Percentiles rank a stretch among this genome's conserved stretches.
Conservation (phyloP, 2,113 vertebrate genomes). For the Marmota monax region DNA sequence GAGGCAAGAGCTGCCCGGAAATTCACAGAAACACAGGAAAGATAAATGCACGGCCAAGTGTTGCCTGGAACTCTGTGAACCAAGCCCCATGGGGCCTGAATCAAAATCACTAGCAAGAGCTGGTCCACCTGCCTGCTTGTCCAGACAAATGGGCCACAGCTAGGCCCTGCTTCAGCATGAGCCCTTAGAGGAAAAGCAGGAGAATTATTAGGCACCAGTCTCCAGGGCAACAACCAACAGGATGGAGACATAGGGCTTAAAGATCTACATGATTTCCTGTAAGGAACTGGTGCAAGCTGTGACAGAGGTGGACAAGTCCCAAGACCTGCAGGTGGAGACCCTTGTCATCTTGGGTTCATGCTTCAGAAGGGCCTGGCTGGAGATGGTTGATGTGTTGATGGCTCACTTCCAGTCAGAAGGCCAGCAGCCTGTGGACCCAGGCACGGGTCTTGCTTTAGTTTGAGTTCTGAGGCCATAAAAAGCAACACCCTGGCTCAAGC, state of each 20-base stretch:
- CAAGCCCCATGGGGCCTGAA: not conserved
- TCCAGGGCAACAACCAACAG: constrained; percentile 11
- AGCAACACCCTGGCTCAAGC: not conserved
- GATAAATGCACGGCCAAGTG: not conserved
- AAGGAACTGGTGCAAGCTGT: not conserved
- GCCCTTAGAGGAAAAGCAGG: not conserved
- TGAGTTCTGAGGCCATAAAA: no score
- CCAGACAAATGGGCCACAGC: not conserved
- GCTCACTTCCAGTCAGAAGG: no score
- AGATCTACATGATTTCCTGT: no score
- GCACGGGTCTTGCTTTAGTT: no score
- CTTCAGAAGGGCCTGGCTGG: no score
- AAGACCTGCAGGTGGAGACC: not conserved
- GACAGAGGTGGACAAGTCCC: not conserved
- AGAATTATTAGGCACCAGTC: not conserved
- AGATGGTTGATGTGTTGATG: no score
- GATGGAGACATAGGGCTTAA: not conserved
- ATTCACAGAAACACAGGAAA: not conserved
- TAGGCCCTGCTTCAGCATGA: not conserved
- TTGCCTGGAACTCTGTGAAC: not conserved
- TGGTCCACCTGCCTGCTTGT: not conserved
- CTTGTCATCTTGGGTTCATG: no score
- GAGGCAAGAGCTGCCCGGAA: not conserved
- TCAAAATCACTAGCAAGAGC: not conserved
- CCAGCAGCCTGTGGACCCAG: no score